phyloP scores from a whole-genome alignment of 2,888 invertebrate species.

The Brachypalpus laphriformis region DNA sequence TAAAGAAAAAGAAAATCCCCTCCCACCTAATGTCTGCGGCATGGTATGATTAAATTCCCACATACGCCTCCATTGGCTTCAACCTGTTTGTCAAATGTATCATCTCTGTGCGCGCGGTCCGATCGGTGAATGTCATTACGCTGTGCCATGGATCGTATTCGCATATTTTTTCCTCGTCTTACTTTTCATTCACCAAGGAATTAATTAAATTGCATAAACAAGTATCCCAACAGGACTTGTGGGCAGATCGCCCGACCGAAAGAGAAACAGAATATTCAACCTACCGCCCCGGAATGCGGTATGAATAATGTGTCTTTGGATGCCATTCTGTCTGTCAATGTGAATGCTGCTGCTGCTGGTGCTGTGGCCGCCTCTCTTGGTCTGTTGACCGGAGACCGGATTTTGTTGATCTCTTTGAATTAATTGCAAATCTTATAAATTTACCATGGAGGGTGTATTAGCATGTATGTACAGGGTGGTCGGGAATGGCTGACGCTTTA shows the following conservation, averaged over 20 bases:
- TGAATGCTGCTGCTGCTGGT: constrained; percentile 39
- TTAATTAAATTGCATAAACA: constrained; percentile 61
- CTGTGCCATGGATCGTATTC: not conserved
- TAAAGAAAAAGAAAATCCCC: not conserved
- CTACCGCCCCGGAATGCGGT: constrained; percentile 43
- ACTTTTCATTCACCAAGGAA: constrained; percentile 32
- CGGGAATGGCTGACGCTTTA: no score
- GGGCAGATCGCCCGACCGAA: constrained; percentile 44
- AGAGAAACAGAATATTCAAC: constrained; percentile 20
- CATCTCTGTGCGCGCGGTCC: constrained; percentile 34
- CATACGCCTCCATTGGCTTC: constrained; percentile 39
- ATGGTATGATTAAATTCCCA: constrained; percentile 48
- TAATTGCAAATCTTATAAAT: constrained; percentile 57
- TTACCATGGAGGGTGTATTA: constrained; percentile 28
- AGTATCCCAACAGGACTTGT: constrained; percentile 62
- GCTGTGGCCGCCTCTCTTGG: constrained; percentile 10
- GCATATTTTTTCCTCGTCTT: not conserved
- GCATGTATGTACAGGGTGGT: constrained; percentile 48
- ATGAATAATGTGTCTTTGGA: constrained; percentile 64
- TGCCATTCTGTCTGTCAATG: constrained; percentile 69
- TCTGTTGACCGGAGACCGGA: constrained; percentile 32
- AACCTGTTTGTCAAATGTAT: constrained; percentile 53
- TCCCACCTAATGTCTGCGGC: not conserved
- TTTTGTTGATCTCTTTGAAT: constrained; percentile 62
- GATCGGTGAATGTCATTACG: constrained; percentile 46